Base-by-base conservation (phyloP, 2,888 invertebrate species). In the Aporophyla nigra region DNA sequence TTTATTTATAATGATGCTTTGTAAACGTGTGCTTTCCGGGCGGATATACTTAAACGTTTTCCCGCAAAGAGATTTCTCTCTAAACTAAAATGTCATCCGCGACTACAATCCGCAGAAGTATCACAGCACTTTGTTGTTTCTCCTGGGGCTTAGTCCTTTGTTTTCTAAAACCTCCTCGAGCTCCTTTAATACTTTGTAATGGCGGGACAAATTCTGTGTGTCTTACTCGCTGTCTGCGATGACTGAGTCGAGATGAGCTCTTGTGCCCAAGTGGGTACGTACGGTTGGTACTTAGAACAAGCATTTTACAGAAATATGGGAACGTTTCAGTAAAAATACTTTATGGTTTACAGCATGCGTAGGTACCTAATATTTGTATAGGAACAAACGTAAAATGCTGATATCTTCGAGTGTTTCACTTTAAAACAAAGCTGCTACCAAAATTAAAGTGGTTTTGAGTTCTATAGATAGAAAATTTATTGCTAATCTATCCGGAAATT, bases 171-270 rank as follows among this genome's bases (percentile, higher is more conserved):
- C 91, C 92, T 89, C 90, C 89, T 88, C 85, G 90, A 92, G 93
- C 93, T 92, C 92, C 93, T 94, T 93, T 95, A 94, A 94, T 94
- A 94, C 92, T 94, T 94, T 94, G 93, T 94, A 93, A 93, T 94
- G 92, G 93, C 90, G 92, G 91, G 89, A 93, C 93, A 92, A 92
- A 93, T 93, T 92, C 92, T 92, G 89, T 92, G 91, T 91, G 91
- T 91, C 90, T 92, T 90, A 90, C 85, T 87, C 88, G 87, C 89
- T 87, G 91, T 89, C 90, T 89, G 89, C 88, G 90, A 91, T 87
- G 90, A 90, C 88, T 87, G 85, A 86, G 87, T 84, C 81, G 89
- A 88, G 86, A 88, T 87, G 88, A 87, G 86, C 84, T 84, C 85
- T 84, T 69, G 70, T 80, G 74, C 85, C 71, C 78, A 82, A 82